Base-by-base conservation (phyloP, 2,888 invertebrate genomes). In the Lepidonotus clava region DNA sequence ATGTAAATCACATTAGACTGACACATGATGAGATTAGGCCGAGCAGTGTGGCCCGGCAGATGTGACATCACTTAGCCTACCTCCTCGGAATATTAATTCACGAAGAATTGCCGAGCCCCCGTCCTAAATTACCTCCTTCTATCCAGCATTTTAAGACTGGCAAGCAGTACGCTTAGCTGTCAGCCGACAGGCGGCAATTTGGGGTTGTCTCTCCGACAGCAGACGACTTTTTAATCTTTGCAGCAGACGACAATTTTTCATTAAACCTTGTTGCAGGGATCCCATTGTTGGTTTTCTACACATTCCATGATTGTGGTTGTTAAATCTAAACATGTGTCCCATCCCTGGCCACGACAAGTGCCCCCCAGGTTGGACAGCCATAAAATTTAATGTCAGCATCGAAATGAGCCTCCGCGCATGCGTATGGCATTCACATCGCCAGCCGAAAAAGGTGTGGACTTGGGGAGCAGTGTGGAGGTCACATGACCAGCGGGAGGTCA, bases 61-160 rank as follows among this genome's bases (percentile, higher is more conserved):
- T 61, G 61, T 24, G 61, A 61, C 61, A 18, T 0, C 61, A 61
- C 61, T 61, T 61, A 61, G 61, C 28, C 61, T 24, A 32, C 28
- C 28, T 32, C 61, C 24, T 61, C 24, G 61, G 61, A 61, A 61
- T 61, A 61, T 61, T 61, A 61, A 61, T 61, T 24, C 24, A 61
- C 61, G 28, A n/a, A 32, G 28, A 61, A 61, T 61, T 61, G 28
- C 61, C 61, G 8, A 4, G 1, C 61, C 2, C 61, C 61, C 61
- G n/a, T n/a, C n/a, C n/a, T n/a, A n/a, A n/a, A n/a, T n/a, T n/a
- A n/a, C n/a, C n/a, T n/a, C n/a, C n/a, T n/a, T n/a, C n/a, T n/a
- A n/a, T n/a, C n/a, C n/a, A n/a, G n/a, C n/a, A n/a, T n/a, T n/a
- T n/a, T n/a, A n/a, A n/a, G n/a, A n/a, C n/a, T n/a, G n/a, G n/a